phyloP scores from a whole-genome alignment of 2,797 vertebrate species.

The Xenopus petersii region DNA sequence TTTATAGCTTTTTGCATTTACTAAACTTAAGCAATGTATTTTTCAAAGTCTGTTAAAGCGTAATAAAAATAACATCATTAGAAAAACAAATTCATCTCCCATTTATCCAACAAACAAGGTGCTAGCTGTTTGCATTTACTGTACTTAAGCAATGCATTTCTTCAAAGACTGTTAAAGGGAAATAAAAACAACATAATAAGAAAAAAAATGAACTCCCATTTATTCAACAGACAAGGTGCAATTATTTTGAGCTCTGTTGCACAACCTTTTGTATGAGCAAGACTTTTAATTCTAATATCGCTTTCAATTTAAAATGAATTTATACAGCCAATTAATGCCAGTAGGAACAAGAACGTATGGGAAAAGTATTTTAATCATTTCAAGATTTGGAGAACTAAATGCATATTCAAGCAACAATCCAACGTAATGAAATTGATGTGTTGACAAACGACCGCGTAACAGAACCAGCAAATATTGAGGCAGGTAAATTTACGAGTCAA shows the following conservation, averaged over 20 bases:
- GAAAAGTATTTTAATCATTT: constrained; percentile 10
- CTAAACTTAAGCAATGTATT: too few species aligned
- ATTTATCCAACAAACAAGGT: not conserved
- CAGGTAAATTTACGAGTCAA: constrained; percentile 13
- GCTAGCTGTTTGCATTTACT: too few species aligned
- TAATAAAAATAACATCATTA: too few species aligned
- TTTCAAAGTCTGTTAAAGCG: too few species aligned
- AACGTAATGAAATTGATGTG: constrained; percentile 5
- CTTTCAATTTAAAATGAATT: not conserved
- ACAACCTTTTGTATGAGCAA: not conserved
- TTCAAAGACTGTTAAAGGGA: too few species aligned
- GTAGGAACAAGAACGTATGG: not conserved
- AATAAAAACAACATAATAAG: too few species aligned
- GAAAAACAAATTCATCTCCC: not conserved
- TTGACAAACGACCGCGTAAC: constrained; percentile 2
- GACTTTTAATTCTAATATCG: not conserved
- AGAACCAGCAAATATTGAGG: constrained; percentile 8
- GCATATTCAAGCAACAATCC: constrained; percentile 9
- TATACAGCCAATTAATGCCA: not conserved
- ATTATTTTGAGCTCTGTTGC: too few species aligned
- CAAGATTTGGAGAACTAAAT: constrained; percentile 1
- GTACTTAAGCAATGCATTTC: too few species aligned
- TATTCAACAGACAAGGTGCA: not conserved
- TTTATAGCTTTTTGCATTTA: too few species aligned
- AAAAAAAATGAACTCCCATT: not conserved